Evolutionary conservation across 2,888 invertebrate species (phyloP), one percentile per base, ranked within the genome.

Genomic region (Azorinus chamasolen): DNA sequence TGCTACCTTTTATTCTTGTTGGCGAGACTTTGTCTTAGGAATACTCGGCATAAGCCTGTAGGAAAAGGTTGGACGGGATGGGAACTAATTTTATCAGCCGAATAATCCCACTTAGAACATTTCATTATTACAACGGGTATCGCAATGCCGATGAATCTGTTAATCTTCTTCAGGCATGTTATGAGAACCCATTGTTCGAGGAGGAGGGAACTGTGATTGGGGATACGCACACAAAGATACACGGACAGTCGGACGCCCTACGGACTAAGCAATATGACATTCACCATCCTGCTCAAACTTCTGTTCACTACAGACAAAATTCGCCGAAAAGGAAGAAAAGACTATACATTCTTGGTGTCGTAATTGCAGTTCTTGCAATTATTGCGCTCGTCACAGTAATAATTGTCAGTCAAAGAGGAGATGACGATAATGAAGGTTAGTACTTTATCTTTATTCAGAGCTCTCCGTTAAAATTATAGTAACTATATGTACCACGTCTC

Each of bases 161-260:
- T 62, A 88, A 83, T 87, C 83, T 90, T 77, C 87, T 89, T 70
- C 89, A 90, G 90, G 90, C 89, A 20, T 90, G 89, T 70, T 90
- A 89, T 72, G 90, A 90, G 78, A 90, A 90, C 80, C 87, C 88
- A 25, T 79, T 89, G 62, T 89, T 89, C 58, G 83, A 86, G 59
- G 87, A 88, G 64, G 86, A 87, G 32, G 66, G 83, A 46, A 58
- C 71, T 57, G 70, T 79, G 63, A 62, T 71, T 41, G 37, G 73
- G 58, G 66, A 76, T 43, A 65, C 64, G 62, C 69, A 74, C 20
- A 76, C 72, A 10, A 79, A 74, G 53, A 53, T 72, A 25, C 70
- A 79, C 73, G 46, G 79, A 65, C 70, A 77, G 54, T 50, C 66
- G 63, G 59, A 65, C 55, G 70, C 79, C 62, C 46, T 78, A 27